Base-by-base conservation (phyloP, 2,797 vertebrate species). In the Premnoplex brunnescens region DNA sequence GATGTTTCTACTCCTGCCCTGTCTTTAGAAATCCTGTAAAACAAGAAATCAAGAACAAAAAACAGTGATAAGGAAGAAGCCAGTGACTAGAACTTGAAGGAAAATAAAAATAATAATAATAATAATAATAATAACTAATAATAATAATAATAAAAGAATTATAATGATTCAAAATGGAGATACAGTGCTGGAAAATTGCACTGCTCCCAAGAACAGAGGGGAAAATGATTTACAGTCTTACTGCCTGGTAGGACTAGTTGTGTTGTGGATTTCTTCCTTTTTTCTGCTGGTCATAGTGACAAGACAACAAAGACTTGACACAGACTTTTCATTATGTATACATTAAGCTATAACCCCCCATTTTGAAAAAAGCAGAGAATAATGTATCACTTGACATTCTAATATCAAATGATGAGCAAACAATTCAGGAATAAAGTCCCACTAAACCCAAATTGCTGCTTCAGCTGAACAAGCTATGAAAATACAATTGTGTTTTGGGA, bases 381-480 rank as follows among this genome's bases (percentile, higher is more conserved):
- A 92, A 69, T 3, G 0, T 52, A 74, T 80, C 74, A 54, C 46
- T 78, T 75, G 72, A 64, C 75, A 89, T 72, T 88, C 24, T 85
- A 93, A 80, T 94, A 89, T 12, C 72, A 91, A 85, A 87, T 85
- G 37, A 92, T 85, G 46, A 96, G 54, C 72, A 89, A 94, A 95
- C 44, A 93, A 80, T 62, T 85, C 75, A 85, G 64, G 72, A 95
- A 88, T 87, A 94, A 85, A 91, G 46, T 83, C 68, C 81, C 41
- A 54, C 46, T 85, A 86, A 94, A 92, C 43, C 44, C 84, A 89
- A 89, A 94, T 44, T 85, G 51, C 72, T 89, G 72, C 69, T 89
- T 71, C 93, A 88, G 28, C 36, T 78, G 93, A 95, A 93, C 18
- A 39, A 88, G 68, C 34, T 60, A 68, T 68, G 71, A 88, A 93